phyloP scores from a whole-genome alignment of 2,888 invertebrate genomes.

The Hedya salicella region DNA sequence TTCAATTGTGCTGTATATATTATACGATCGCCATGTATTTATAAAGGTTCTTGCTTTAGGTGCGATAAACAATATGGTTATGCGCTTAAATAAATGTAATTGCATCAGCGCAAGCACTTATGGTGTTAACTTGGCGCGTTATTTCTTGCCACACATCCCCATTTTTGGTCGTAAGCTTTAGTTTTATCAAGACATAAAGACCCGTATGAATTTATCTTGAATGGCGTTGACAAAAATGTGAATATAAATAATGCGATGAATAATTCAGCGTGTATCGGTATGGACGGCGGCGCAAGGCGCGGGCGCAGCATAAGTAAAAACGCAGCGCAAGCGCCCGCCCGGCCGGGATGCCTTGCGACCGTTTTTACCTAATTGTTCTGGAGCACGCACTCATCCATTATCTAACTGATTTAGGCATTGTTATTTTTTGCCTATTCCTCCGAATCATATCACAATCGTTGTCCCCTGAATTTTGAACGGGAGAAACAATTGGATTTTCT shows the following conservation, averaged over 20 bases:
- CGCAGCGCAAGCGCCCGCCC: slow-evolving; percentile 55
- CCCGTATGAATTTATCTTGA: slow-evolving; percentile 81
- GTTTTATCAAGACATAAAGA: slow-evolving; percentile 84
- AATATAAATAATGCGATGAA: slow-evolving; percentile 83
- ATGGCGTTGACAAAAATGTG: slow-evolving; percentile 85
- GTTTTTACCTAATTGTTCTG: slow-evolving; percentile 83
- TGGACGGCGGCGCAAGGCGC: slow-evolving; percentile 67
- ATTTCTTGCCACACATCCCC: slow-evolving; percentile 65
- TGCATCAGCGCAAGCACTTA: slow-evolving; percentile 35
- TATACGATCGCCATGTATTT: not conserved
- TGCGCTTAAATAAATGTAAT: slow-evolving; percentile 35
- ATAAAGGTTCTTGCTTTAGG: slow-evolving; percentile 14
- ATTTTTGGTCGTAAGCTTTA: slow-evolving; percentile 80
- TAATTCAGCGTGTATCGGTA: slow-evolving; percentile 84
- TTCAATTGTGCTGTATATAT: slow-evolving; percentile 3
- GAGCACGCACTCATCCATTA: slow-evolving; percentile 83
- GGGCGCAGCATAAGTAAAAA: slow-evolving; percentile 46
- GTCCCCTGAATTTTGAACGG: slow-evolving; percentile 38
- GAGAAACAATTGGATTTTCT: slow-evolving; percentile 40
- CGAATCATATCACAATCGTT: slow-evolving; percentile 40
- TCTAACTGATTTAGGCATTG: slow-evolving; percentile 76
- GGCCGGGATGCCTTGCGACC: slow-evolving; percentile 74
- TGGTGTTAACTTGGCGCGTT: slow-evolving; percentile 60
- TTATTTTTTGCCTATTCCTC: slow-evolving; percentile 55
- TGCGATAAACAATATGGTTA: slow-evolving; percentile 28